A percentile compares a stretch with the other conserved stretches of the same genome.
These are phyloP conservation scores for Burhinus bistriatus DNA, from an alignment of 2,113 vertebrate species.

Conservation along the genomic window DNA sequence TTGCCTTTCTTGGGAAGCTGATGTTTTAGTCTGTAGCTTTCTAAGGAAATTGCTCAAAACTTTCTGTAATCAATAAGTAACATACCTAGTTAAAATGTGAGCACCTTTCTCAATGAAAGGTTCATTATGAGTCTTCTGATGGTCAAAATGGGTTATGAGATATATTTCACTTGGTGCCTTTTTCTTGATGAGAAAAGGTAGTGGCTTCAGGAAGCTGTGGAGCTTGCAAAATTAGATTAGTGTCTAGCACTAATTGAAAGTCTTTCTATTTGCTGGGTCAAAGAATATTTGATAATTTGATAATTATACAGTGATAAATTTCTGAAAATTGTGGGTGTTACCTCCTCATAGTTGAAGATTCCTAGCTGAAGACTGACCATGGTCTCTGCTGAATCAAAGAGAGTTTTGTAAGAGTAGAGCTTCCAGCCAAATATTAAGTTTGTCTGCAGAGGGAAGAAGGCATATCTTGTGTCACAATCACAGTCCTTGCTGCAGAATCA, in stretches of 20 bases:
- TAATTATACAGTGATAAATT: neutral
- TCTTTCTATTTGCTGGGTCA: neutral
- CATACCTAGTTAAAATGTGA: neutral
- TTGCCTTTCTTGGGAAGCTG: neutral
- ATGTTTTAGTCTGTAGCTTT: neutral
- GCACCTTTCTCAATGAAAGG: neutral
- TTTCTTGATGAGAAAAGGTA: neutral
- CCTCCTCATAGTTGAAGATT: slow-evolving; percentile 97
- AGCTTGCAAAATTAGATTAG: neutral
- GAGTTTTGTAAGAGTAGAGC: slow-evolving; percentile 88
- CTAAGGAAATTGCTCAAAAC: neutral
- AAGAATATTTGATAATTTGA: neutral
- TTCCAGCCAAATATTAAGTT: slow-evolving; percentile 95
- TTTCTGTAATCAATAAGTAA: neutral
- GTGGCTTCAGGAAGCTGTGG: neutral
- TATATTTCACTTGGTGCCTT: neutral
- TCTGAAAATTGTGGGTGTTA: slow-evolving; percentile 43
- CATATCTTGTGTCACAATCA: neutral
- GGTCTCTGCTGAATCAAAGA: slow-evolving; percentile 86
- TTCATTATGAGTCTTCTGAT: neutral
- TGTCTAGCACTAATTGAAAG: neutral
- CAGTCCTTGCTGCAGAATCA: neutral
- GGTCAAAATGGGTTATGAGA: neutral
- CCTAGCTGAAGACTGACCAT: slow-evolving; percentile 94
- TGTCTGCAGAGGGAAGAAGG: slow-evolving; percentile 76